These are phyloP conservation scores for Loxodonta africana DNA, from an alignment of 2,113 vertebrate genomes.

Conservation along the genomic window DNA sequence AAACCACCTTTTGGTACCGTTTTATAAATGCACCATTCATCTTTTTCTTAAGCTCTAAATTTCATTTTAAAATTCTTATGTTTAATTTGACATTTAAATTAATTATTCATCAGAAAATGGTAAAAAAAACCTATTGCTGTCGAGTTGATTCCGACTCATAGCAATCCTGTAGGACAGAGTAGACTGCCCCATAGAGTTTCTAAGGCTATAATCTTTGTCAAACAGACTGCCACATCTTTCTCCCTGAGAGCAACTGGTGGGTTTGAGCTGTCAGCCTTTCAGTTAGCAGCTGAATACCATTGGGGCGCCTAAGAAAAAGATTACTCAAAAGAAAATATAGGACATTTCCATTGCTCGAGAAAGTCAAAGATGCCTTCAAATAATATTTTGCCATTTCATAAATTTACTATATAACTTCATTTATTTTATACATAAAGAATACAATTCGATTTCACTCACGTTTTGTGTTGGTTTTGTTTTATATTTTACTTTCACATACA, in stretches of 20 bases:
- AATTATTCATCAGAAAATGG: no score
- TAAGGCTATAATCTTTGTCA: no score
- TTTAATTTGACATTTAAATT: background rate
- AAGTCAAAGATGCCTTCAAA: background rate
- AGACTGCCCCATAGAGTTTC: no score
- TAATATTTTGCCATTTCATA: background rate
- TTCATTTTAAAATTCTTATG: background rate
- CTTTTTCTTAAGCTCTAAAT: background rate
- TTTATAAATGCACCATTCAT: background rate
- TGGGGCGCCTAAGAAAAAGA: background rate
- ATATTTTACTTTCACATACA: background rate
- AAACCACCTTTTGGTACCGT: background rate
- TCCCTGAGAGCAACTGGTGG: no score
- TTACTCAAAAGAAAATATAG: background rate
- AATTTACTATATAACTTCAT: no score
- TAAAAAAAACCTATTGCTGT: no score
- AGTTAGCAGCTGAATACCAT: background rate
- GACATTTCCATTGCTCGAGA: background rate
- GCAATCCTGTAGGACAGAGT: no score
- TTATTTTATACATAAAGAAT: background rate
- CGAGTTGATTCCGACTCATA: no score
- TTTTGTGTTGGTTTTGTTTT: background rate
- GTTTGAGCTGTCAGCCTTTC: no score
- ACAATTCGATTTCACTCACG: background rate
- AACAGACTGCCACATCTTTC: no score